These are phyloP conservation scores for Pardosa pseudoannulata DNA, from an alignment of 2,888 invertebrate genomes.

Conservation along the genomic window DNA sequence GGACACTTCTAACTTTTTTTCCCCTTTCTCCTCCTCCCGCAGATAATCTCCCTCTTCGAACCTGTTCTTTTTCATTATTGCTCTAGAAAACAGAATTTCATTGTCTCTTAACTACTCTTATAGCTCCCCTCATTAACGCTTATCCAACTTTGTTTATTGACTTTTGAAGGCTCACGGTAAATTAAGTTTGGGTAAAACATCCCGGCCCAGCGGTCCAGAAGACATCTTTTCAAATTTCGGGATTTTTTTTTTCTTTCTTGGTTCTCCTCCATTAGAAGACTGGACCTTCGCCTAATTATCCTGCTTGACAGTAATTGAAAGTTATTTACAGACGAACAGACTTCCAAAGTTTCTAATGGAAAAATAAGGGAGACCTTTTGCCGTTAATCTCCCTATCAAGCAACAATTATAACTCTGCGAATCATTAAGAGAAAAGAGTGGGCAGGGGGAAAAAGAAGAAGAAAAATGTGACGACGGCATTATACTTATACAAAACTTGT, in stretches of 20 bases:
- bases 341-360: constrained; percentile 66
- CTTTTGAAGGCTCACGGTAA: constrained; percentile 69
- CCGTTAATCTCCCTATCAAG: constrained; percentile 70
- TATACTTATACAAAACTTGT: constrained; percentile 20
- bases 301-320: constrained; percentile 68
- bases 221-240: constrained; percentile 16
- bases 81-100: constrained; percentile 26
- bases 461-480: constrained; percentile 10
- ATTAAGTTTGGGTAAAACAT: constrained; percentile 70
- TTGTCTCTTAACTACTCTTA: constrained; percentile 52
- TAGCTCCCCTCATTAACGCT: constrained; percentile 57
- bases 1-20: background rate
- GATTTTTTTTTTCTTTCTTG: background rate
- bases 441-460: background rate
- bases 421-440: constrained; percentile 61
- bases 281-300: constrained; percentile 68
- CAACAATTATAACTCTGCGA: constrained; percentile 68
- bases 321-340: constrained; percentile 69
- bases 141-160: constrained; percentile 67
- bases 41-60: background rate
- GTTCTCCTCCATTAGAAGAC: constrained; percentile 52
- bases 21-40: too few species aligned
- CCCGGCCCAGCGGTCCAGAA: constrained; percentile 38
- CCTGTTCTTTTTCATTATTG: constrained; percentile 1
- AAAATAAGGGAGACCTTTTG: constrained; percentile 62